Conservation (phyloP, 53 echinoderm and acorn worm genomes). For the Holothuria leucospilota region DNA sequence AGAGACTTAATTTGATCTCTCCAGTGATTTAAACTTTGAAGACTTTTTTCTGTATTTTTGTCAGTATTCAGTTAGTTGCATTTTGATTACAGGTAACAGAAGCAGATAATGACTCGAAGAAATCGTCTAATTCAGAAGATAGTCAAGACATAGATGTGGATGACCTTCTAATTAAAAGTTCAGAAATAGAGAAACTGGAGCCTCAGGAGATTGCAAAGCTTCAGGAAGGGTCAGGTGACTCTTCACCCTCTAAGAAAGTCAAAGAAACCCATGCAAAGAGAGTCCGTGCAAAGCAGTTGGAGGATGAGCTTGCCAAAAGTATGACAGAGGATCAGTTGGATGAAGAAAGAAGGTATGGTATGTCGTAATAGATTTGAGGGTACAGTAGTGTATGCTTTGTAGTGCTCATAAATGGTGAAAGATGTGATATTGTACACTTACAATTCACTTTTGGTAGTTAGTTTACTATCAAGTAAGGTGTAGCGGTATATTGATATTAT, state of each 20-base stretch:
- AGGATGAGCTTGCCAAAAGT: slow-evolving; percentile 73
- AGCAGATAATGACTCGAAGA: too few relatives aligned
- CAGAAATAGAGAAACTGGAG: slow-evolving; percentile 67
- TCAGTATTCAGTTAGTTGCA: neutral
- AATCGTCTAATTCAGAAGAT: too few relatives aligned
- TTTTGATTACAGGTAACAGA: too few relatives aligned
- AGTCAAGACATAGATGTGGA: slow-evolving; percentile 39
- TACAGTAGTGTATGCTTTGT: too few relatives aligned
- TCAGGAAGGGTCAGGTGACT: slow-evolving; percentile 39
- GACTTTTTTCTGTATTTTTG: neutral
- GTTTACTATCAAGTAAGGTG: too few relatives aligned
- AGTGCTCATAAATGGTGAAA: too few relatives aligned
- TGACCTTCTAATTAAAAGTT: slow-evolving; percentile 73
- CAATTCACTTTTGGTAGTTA: too few relatives aligned
- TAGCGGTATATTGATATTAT: too few relatives aligned
- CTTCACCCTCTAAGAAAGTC: neutral
- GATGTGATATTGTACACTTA: too few relatives aligned
- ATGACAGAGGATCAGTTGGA: slow-evolving; percentile 81
- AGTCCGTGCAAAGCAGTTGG: slow-evolving; percentile 74
- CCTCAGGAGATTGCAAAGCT: slow-evolving; percentile 4
- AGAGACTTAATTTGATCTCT: slow-evolving; percentile 1
- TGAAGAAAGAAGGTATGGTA: slow-evolving; percentile 77
- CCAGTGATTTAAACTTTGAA: neutral
- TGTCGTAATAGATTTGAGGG: neutral
- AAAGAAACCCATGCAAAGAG: slow-evolving; percentile 44